A percentile compares a stretch with the other conserved stretches of the same genome.
Conservation (phyloP, 2,888 invertebrate genomes). For the Hypselothyrea guttata region DNA sequence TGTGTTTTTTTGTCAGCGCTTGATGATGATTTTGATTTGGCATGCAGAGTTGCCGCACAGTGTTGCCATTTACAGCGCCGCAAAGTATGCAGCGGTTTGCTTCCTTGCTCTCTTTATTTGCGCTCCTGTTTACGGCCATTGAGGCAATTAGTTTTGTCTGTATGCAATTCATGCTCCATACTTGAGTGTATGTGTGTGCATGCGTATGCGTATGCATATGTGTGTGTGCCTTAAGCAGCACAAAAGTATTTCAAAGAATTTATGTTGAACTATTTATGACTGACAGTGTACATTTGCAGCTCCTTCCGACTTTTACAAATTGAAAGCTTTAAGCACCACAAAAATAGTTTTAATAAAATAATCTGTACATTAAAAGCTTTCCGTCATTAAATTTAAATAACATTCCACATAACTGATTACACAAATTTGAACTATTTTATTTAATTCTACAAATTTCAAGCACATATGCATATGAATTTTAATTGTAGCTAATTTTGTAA, state of each 20-base stretch:
- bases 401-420: too few species aligned
- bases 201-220: too few species aligned
- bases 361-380: too few species aligned
- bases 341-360: too few species aligned
- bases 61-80: slow-evolving; percentile 37
- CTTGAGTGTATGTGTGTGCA: too few species aligned
- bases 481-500: too few species aligned
- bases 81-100: slow-evolving; percentile 53
- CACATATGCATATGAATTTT: too few species aligned
- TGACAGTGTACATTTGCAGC: slow-evolving; percentile 22
- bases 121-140: slow-evolving; percentile 51
- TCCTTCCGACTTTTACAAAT: slow-evolving; percentile 24
- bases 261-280: slow-evolving; percentile 42
- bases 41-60: slow-evolving; percentile 37
- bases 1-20: background rate
- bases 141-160: slow-evolving; percentile 68
- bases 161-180: background rate
- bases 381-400: too few species aligned
- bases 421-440: too few species aligned
- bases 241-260: slow-evolving; percentile 19
- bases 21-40: slow-evolving; percentile 61
- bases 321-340: background rate
- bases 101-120: slow-evolving; percentile 1
- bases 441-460: too few species aligned
- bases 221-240: background rate